Percentiles rank a stretch among this genome's conserved stretches.
Conservation (phyloP, 2,888 invertebrate species). For the Euplagia quadripunctaria region DNA sequence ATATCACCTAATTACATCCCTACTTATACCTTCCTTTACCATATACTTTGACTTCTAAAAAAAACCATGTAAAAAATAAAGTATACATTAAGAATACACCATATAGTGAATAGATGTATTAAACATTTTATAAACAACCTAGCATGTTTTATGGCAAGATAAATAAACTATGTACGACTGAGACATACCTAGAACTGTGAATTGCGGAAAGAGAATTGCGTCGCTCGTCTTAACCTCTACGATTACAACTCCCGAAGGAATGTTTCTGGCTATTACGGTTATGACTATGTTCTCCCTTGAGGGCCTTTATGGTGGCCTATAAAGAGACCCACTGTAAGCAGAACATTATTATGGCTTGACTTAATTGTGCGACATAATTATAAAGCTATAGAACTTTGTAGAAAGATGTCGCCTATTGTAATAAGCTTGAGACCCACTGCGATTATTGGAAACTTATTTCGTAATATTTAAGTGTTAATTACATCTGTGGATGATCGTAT, state of each 20-base stretch:
- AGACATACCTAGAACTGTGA: no score
- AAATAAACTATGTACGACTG: no score
- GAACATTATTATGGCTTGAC: slow-evolving; percentile 2
- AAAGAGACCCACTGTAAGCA: background rate
- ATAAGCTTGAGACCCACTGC: slow-evolving; percentile 2
- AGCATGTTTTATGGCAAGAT: no score
- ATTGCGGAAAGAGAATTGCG: background rate
- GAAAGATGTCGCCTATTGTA: background rate
- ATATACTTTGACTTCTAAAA: no score
- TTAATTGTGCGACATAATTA: slow-evolving; percentile 13
- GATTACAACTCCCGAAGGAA: slow-evolving; percentile 3
- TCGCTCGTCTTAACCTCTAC: slow-evolving; percentile 39
- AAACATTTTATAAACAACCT: no score
- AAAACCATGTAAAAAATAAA: no score
- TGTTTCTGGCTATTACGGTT: slow-evolving; percentile 2
- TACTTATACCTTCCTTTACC: no score
- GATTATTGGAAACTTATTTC: background rate
- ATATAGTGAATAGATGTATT: no score
- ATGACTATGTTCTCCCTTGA: slow-evolving; percentile 10
- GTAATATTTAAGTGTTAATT: slow-evolving; percentile 3
- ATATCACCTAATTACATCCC: no score
- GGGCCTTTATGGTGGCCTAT: slow-evolving; percentile 1
- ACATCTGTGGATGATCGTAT: background rate
- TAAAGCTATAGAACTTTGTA: background rate
- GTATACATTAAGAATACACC: no score